A percentile compares a stretch with the other conserved stretches of the same genome.
Evolutionary conservation across 1,140 invertebrate genomes (phyloP).

Genomic region (Pseudomyrmex flavicornis): DNA sequence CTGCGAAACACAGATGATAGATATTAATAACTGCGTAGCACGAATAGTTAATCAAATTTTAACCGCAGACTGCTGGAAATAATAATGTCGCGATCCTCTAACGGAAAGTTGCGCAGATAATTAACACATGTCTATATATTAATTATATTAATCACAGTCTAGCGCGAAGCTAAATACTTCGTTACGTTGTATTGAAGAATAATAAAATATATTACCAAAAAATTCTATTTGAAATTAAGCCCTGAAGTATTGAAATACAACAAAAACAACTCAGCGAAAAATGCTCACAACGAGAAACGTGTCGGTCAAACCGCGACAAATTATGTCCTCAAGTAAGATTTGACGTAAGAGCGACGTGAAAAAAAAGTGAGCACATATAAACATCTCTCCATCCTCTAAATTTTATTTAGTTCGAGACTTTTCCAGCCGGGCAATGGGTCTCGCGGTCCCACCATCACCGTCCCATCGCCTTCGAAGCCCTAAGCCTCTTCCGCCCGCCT

Average conservation of each 20-base stretch:
- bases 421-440: constrained; percentile 70
- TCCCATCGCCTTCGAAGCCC: constrained; percentile 63
- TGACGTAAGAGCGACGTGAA: not conserved
- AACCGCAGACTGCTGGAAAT: constrained; percentile 31
- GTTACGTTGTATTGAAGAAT: not conserved
- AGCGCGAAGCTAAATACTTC: constrained; percentile 1
- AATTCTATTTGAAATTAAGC: not conserved
- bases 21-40: constrained; percentile 67
- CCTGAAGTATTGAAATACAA: not conserved
- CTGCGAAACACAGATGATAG: constrained; percentile 62
- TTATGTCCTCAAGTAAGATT: constrained; percentile 5
- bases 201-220: not conserved
- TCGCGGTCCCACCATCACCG: constrained; percentile 67
- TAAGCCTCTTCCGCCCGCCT: constrained; percentile 59
- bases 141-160: constrained; percentile 24
- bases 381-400: constrained; percentile 49
- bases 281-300: not conserved
- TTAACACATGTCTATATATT: constrained; percentile 47
- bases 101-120: constrained; percentile 30
- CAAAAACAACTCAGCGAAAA: not conserved
- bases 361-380: constrained; percentile 33
- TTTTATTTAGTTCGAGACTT: constrained; percentile 69
- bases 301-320: not conserved
- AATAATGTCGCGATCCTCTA: constrained; percentile 12
- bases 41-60: constrained; percentile 64